Percentiles rank a stretch among this genome's conserved stretches.
Conservation (phyloP, 2,797 vertebrate genomes). For the Esox masquinongy region DNA sequence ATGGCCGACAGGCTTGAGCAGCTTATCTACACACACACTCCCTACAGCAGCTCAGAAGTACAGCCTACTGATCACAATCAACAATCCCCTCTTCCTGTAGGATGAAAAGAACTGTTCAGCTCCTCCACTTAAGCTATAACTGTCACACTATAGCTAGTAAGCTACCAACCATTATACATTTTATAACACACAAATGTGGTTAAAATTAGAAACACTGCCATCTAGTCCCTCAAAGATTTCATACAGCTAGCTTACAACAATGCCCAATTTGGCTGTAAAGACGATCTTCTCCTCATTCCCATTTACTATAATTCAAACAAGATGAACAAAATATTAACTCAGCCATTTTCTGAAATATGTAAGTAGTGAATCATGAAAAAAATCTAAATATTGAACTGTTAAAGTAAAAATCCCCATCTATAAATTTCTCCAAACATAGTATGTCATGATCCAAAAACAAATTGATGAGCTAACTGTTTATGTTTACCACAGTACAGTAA, state of each 20-base stretch:
- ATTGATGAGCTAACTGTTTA: too few species aligned
- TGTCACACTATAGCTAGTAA: not conserved
- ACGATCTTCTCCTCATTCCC: not conserved
- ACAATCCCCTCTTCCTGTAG: conserved; percentile 29
- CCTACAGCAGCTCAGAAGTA: conserved; percentile 30
- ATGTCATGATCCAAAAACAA: not conserved
- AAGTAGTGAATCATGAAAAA: not conserved
- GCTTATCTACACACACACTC: conserved; percentile 46
- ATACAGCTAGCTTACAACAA: not conserved
- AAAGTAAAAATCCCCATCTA: not conserved
- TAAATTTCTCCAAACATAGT: not conserved
- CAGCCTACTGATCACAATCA: conserved; percentile 36
- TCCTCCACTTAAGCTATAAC: not conserved
- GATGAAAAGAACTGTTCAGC: conserved; percentile 18
- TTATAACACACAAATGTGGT: not conserved
- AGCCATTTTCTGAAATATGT: conserved; percentile 55
- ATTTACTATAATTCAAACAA: conserved; percentile 34
- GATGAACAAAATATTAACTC: conserved; percentile 45
- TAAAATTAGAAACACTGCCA: conserved; percentile 12
- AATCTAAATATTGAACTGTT: not conserved
- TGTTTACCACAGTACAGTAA: too few species aligned
- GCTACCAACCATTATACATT: not conserved
- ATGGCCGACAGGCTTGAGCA: conserved; percentile 50
- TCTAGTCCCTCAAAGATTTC: not conserved
- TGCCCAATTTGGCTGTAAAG: too few species aligned